phyloP scores from a whole-genome alignment of 1,140 invertebrate genomes.

The Drosophila parvula region DNA sequence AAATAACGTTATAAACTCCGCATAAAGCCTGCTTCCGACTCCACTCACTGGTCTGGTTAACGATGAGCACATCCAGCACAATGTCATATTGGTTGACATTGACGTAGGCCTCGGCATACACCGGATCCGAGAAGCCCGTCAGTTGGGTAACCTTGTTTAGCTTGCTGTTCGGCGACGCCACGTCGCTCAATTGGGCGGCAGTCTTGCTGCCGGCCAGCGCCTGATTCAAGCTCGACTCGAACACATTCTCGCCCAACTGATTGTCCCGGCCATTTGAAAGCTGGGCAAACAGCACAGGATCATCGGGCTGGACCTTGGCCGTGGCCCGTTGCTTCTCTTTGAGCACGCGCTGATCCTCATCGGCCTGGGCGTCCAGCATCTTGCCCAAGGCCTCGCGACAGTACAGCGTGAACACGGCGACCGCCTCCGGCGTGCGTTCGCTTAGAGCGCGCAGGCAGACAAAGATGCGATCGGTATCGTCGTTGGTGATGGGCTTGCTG shows the following conservation, averaged over 20 bases:
- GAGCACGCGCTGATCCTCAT: slow-evolving; percentile 84
- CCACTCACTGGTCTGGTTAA: slow-evolving; percentile 95
- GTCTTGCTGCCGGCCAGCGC: slow-evolving; percentile 90
- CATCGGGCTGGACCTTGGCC: slow-evolving; percentile 92
- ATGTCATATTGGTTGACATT: slow-evolving; percentile 99
- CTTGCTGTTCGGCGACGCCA: slow-evolving; percentile 86
- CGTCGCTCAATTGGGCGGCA: slow-evolving; percentile 84
- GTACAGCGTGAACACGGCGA: slow-evolving; percentile 90
- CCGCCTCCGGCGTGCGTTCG: slow-evolving; percentile 89
- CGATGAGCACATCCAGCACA: slow-evolving; percentile 97
- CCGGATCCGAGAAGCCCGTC: slow-evolving; percentile 99
- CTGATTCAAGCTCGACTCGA: slow-evolving; percentile 97
- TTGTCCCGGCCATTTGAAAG: slow-evolving; percentile 89
- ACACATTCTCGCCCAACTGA: slow-evolving; percentile 95
- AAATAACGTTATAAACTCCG: not conserved
- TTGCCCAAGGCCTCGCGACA: slow-evolving; percentile 92
- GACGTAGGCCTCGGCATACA: slow-evolving; percentile 99
- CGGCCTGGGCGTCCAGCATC: slow-evolving; percentile 93
- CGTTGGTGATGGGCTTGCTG: slow-evolving; percentile 94
- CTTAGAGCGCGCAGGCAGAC: slow-evolving; percentile 92
- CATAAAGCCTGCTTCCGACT: no score
- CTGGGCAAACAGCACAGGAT: slow-evolving; percentile 94
- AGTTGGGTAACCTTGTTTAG: slow-evolving; percentile 97
- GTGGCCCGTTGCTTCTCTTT: slow-evolving; percentile 89
- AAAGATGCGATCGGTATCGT: slow-evolving; percentile 96